Evolutionary conservation across 1,140 invertebrate species (phyloP).

Genomic region (Dendrolimus punctatus): DNA sequence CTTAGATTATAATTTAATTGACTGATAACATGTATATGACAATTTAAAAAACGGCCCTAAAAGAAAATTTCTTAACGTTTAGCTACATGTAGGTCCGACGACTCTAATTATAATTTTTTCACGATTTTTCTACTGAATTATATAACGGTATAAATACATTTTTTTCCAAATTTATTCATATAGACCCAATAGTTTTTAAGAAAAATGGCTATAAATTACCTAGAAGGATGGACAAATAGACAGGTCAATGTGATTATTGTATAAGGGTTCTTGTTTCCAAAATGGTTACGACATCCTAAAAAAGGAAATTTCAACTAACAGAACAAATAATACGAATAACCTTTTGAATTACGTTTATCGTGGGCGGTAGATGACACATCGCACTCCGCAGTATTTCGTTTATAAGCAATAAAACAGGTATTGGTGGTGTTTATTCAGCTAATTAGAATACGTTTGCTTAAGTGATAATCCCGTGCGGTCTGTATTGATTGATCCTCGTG

Average conservation of each 20-base stretch:
- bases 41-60: neutral
- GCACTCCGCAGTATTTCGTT: neutral
- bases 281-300: no score
- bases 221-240: no score
- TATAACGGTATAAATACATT: no score
- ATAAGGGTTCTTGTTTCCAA: no score
- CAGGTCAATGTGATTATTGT: no score
- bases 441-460: conserved; percentile 10
- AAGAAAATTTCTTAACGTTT: no score
- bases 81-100: no score
- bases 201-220: no score
- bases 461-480: conserved; percentile 13
- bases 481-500: conserved; percentile 20
- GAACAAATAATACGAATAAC: neutral
- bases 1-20: neutral
- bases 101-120: no score
- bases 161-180: no score
- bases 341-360: conserved; percentile 1
- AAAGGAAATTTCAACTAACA: neutral
- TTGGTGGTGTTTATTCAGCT: conserved; percentile 6
- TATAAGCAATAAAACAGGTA: neutral
- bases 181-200: no score
- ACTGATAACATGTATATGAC: neutral
- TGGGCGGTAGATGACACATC: neutral
- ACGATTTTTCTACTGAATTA: no score